These are phyloP conservation scores for Rhagophthalmus giganteus DNA, from an alignment of 2,888 invertebrate genomes.

Conservation along the genomic window DNA sequence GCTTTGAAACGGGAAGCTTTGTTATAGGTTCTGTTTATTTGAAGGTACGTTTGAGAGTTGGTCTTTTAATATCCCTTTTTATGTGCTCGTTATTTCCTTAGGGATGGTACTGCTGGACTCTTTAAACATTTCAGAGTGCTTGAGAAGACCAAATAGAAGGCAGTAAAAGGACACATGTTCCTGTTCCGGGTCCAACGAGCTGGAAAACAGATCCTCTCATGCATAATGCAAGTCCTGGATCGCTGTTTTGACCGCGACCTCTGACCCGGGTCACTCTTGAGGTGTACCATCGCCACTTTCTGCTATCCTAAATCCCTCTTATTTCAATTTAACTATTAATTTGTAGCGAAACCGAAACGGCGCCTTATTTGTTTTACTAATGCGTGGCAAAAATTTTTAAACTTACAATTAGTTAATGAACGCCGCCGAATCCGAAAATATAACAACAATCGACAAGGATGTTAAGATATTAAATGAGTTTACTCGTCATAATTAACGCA, in stretches of 20 bases:
- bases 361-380: neutral
- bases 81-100: conserved; percentile 27
- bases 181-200: conserved; percentile 41
- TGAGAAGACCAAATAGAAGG: conserved; percentile 33
- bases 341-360: neutral
- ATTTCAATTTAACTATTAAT: conserved; percentile 13
- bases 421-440: too few species aligned
- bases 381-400: too few species aligned
- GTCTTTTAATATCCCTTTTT: conserved; percentile 25
- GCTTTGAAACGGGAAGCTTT: too few species aligned
- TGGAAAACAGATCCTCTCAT: conserved; percentile 45
- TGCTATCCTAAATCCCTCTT: conserved; percentile 15
- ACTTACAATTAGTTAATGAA: too few species aligned
- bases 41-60: neutral
- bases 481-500: too few species aligned
- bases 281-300: conserved; percentile 26
- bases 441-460: too few species aligned
- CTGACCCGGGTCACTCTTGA: conserved; percentile 40
- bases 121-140: conserved; percentile 30
- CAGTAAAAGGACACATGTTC: conserved; percentile 42
- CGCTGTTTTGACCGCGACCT: conserved; percentile 48
- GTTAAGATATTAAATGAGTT: too few species aligned
- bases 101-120: conserved; percentile 24
- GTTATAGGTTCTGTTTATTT: neutral
- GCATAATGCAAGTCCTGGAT: conserved; percentile 48